Evolutionary conservation across 1,140 invertebrate species (phyloP), one percentile per base, ranked within the genome.

Genomic region (Pogonomyrmex californicus): DNA sequence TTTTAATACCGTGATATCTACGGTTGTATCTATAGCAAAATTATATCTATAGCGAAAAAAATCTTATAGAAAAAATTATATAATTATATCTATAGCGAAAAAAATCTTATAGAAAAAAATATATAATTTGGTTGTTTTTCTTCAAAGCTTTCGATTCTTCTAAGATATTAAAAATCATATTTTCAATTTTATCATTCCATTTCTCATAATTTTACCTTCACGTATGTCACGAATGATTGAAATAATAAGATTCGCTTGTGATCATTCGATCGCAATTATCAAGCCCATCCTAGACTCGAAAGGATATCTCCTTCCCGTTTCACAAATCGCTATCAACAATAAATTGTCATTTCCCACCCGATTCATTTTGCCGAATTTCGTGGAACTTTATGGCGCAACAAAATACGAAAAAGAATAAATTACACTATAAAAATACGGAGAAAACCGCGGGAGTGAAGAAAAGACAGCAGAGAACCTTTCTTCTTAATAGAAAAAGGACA

Each of bases 401-500:
- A 36, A 49, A 66, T 23, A 82, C 12, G 1, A 87, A 87, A 85
- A 87, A 85, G 51, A 7, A 86, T 76, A 86, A 86, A 87, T 85
- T 81, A 70, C 82, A 36, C 49, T 38, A 12, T 30, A 12, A 77
- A 85, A 79, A 41, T 79, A 23, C n/a, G 17, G 5, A 58, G 71
- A 6, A 12, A 58, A 54, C 36, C 49, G 49, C 7, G 47, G 23
- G 56, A 14, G 70, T 9, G 23, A 17, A 5, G 44, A 0, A 10
- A 5, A 5, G 33, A 14, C 41, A 6, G 49, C 41, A 47, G 38
- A 75, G 71, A 44, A 44, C 12, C n/a, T 1, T 54, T 54, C 51
- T 38, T 1, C 41, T 17, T 30, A 14, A 33, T 76, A 44, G 41
- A 77, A 12, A 58, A 58, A 65, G 85, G 86, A 71, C 56, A 65